Conservation (phyloP, 2,888 invertebrate species). For the Rhopalosiphum nymphaeae region DNA sequence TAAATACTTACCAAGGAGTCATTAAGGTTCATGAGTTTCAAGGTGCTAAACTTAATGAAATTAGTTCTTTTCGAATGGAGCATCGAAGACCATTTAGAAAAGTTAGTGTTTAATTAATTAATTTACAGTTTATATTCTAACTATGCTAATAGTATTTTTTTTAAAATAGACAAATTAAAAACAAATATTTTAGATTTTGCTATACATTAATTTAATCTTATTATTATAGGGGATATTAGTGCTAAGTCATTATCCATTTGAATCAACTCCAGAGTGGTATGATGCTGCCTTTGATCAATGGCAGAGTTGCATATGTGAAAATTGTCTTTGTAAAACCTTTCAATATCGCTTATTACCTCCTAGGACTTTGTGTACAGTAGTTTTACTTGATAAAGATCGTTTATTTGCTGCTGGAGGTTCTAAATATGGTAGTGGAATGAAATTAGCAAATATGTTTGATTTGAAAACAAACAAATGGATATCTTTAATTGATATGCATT, state of each 20-base stretch:
- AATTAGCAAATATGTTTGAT: constrained; percentile 24
- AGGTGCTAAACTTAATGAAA: constrained; percentile 46
- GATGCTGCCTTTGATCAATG: constrained; percentile 52
- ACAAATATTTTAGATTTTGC: background rate
- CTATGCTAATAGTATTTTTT: background rate
- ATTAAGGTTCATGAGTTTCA: constrained; percentile 45
- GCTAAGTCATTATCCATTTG: constrained; percentile 34
- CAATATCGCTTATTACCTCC: constrained; percentile 33
- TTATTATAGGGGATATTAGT: constrained; percentile 45
- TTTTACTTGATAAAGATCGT: constrained; percentile 41
- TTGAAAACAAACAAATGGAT: constrained; percentile 8
- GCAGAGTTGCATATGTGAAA: constrained; percentile 52
- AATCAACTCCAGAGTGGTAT: constrained; percentile 52
- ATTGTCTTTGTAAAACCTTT: constrained; percentile 53
- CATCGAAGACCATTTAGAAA: constrained; percentile 58
- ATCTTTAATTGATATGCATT: constrained; percentile 13
- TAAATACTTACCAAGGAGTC: constrained; percentile 60
- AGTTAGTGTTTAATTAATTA: constrained; percentile 25
- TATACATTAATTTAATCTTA: background rate
- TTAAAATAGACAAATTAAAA: background rate
- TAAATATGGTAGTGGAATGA: constrained; percentile 4
- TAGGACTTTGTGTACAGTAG: constrained; percentile 17
- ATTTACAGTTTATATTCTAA: background rate
- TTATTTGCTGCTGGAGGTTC: constrained; percentile 53
- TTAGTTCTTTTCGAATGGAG: constrained; percentile 59